These are phyloP conservation scores for Empidonax alnorum DNA, from an alignment of 2,113 vertebrate genomes.

Conservation along the genomic window DNA sequence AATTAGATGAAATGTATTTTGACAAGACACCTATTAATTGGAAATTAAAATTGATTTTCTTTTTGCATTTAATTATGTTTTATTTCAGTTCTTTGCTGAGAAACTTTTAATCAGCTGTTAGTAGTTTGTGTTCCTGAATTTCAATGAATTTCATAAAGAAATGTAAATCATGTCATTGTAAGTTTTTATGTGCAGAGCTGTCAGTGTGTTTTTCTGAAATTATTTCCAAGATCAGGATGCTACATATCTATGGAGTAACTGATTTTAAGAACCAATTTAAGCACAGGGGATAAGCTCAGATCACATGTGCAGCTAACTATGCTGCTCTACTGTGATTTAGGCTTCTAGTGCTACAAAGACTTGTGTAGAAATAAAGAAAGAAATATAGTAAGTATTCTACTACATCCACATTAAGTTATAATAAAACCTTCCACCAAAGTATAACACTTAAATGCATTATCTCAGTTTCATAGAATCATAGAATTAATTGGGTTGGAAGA, in stretches of 20 bases:
- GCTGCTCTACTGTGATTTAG: background rate
- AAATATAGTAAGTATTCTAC: background rate
- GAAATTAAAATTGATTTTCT: slow-evolving; percentile 40
- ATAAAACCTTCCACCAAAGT: background rate
- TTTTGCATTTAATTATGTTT: slow-evolving; percentile 27
- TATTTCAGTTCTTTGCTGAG: slow-evolving; percentile 19
- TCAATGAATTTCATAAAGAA: background rate
- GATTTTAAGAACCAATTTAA: background rate
- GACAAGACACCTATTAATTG: slow-evolving; percentile 65
- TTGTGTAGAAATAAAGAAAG: background rate
- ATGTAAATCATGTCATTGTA: background rate
- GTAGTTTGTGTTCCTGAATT: background rate
- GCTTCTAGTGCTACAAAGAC: background rate
- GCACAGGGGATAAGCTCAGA: background rate
- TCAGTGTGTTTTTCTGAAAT: slow-evolving; percentile 38
- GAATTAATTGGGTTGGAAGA: no score
- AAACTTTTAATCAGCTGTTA: slow-evolving; percentile 3
- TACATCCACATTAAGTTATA: background rate
- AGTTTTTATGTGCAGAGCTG: background rate
- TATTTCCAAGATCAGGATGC: slow-evolving; percentile 28
- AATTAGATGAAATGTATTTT: slow-evolving; percentile 64
- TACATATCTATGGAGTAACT: background rate
- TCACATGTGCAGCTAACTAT: background rate
- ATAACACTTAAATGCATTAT: background rate
- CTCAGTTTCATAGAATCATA: background rate